Conservation (phyloP, 2,113 vertebrate species). For the Pachyramphus minor region DNA sequence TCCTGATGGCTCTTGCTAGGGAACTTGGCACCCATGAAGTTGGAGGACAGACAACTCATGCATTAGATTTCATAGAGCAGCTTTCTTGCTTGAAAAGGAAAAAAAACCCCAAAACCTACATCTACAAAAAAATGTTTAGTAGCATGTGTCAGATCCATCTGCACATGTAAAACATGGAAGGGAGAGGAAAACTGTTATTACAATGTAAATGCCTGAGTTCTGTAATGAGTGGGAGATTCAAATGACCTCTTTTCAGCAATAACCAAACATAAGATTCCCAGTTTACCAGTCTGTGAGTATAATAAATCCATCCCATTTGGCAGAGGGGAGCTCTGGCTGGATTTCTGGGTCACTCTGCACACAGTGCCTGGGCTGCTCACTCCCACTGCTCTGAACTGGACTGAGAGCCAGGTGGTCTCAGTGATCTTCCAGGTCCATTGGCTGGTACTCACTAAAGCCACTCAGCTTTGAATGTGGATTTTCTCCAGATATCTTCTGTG, state of each 20-base stretch:
- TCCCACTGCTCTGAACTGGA: neutral
- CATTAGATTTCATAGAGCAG: neutral
- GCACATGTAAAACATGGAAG: neutral
- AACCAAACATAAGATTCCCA: neutral
- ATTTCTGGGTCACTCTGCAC: neutral
- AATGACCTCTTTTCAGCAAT: neutral
- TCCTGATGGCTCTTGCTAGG: neutral
- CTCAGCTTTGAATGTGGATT: neutral
- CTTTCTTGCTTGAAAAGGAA: neutral
- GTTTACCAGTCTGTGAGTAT: rapidly evolving
- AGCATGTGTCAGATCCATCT: conserved; percentile 10
- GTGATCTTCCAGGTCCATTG: neutral
- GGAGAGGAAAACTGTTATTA: neutral
- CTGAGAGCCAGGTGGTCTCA: neutral
- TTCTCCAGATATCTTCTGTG: neutral
- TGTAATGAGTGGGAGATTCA: neutral
- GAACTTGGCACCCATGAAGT: neutral
- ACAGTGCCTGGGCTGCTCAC: neutral
- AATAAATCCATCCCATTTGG: rapidly evolving
- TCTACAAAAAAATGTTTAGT: neutral
- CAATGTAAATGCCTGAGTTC: neutral
- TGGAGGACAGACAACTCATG: neutral
- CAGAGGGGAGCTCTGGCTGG: neutral
- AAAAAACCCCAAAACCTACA: neutral
- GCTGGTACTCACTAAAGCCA: neutral